Evolutionary conservation across 2,797 vertebrate genomes (phyloP).

Genomic region (Emys orbicularis): DNA sequence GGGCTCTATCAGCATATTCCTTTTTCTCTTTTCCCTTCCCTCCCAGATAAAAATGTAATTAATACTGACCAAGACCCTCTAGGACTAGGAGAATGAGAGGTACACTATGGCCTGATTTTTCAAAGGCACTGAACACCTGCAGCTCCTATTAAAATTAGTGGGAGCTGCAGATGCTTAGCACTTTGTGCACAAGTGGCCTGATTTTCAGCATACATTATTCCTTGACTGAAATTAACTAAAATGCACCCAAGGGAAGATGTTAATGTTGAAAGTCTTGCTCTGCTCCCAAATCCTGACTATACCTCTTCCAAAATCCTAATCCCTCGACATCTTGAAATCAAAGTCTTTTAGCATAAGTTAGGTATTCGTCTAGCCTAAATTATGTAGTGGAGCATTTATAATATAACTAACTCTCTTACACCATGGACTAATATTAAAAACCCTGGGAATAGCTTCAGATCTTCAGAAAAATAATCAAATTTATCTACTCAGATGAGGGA

Average conservation of each 20-base stretch:
- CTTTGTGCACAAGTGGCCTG: not conserved
- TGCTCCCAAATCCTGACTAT: not conserved
- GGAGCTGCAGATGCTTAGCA: rapidly evolving
- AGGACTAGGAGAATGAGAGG: rapidly evolving
- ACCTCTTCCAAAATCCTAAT: not conserved
- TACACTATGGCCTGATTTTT: not conserved
- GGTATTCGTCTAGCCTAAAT: not conserved
- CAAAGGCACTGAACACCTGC: rapidly evolving
- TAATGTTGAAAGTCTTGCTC: not conserved
- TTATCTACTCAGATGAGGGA: not conserved
- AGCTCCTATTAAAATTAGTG: not conserved
- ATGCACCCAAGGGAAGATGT: not conserved
- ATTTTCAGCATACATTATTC: rapidly evolving
- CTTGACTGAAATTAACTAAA: not conserved
- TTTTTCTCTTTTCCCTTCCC: not conserved
- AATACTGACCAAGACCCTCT: rapidly evolving
- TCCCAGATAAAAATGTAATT: not conserved
- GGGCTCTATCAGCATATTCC: not conserved
- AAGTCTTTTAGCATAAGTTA: not conserved
- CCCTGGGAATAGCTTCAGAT: not conserved
- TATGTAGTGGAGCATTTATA: rapidly evolving
- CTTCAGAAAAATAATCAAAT: not conserved
- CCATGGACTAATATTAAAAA: rapidly evolving
- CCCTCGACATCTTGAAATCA: not conserved
- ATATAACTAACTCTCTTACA: rapidly evolving